Evolutionary conservation across 2,797 vertebrate species (phyloP).

Genomic region (Setipinna tenuifilis): DNA sequence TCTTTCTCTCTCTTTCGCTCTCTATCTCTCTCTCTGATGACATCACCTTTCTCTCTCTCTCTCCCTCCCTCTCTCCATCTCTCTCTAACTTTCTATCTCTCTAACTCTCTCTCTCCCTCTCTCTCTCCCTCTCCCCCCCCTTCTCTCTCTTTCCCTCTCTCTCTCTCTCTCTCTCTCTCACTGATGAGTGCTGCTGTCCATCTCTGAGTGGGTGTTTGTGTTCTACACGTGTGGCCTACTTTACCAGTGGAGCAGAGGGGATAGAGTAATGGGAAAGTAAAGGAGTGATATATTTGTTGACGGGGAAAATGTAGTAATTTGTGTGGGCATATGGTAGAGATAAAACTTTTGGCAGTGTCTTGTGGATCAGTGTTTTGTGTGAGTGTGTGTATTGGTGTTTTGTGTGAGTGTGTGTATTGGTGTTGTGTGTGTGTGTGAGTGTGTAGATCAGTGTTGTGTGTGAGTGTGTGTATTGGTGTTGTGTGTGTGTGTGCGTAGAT

Average conservation of each 20-base stretch:
- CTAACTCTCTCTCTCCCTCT: too few relatives aligned
- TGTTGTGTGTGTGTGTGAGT: not conserved
- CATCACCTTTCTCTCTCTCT: too few relatives aligned
- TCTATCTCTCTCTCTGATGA: too few relatives aligned
- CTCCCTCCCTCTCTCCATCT: too few relatives aligned
- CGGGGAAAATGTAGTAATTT: not conserved
- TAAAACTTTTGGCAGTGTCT: not conserved
- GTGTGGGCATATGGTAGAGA: not conserved
- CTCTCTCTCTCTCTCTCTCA: too few relatives aligned
- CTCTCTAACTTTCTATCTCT: too few relatives aligned
- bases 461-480: not conserved
- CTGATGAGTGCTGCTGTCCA: too few relatives aligned
- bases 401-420: not conserved
- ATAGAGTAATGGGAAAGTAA: constrained; percentile 15
- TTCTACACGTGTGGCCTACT: not conserved
- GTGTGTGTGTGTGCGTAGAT: not conserved
- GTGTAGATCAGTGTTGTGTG: too few relatives aligned
- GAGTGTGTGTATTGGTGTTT: not conserved
- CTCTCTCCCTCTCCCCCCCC: too few relatives aligned
- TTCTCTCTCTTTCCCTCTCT: too few relatives aligned
- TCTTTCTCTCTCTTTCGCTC: too few relatives aligned
- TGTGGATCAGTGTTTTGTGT: not conserved
- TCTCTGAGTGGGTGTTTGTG: constrained; percentile 3
- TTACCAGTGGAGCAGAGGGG: not conserved
- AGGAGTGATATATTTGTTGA: constrained; percentile 24